These are phyloP conservation scores for Drosophila tanythrix DNA, from an alignment of 2,888 invertebrate species.

Conservation along the genomic window DNA sequence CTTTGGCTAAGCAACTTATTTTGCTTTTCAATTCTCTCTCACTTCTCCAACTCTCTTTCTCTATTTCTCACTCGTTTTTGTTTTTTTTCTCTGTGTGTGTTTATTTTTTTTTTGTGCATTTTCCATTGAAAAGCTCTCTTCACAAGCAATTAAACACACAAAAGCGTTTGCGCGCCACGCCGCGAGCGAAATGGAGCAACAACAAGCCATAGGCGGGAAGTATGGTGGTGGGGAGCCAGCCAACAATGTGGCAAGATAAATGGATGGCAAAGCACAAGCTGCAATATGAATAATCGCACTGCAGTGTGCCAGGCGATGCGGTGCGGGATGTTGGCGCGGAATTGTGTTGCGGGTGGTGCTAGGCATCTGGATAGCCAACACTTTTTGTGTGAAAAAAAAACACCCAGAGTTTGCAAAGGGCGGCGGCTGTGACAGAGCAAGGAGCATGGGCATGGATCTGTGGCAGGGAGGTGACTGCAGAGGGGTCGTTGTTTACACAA, in stretches of 20 bases:
- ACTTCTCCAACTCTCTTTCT: not conserved
- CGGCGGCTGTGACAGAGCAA: slow-evolving; percentile 14
- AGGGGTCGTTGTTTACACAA: slow-evolving; percentile 82
- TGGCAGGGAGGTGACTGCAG: not conserved
- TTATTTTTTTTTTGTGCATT: slow-evolving; percentile 47
- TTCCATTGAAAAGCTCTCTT: slow-evolving; percentile 82
- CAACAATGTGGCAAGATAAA: slow-evolving; percentile 78
- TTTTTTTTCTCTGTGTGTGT: slow-evolving; percentile 4
- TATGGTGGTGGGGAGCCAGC: slow-evolving; percentile 18
- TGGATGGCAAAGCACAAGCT: slow-evolving; percentile 68
- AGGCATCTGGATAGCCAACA: slow-evolving; percentile 65
- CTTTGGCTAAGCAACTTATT: slow-evolving; percentile 8
- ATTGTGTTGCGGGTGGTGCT: slow-evolving; percentile 1
- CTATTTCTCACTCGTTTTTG: slow-evolving; percentile 15
- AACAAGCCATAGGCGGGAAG: slow-evolving; percentile 9
- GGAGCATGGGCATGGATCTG: not conserved
- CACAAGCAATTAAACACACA: slow-evolving; percentile 84
- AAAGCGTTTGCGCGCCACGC: slow-evolving; percentile 79
- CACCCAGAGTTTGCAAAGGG: slow-evolving; percentile 35
- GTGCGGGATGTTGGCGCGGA: not conserved
- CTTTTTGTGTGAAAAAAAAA: slow-evolving; percentile 75
- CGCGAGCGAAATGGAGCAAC: slow-evolving; percentile 64
- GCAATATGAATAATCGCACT: slow-evolving; percentile 76
- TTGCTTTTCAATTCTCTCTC: slow-evolving; percentile 21
- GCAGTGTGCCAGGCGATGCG: not conserved